A percentile compares a stretch with the other conserved stretches of the same genome.
Evolutionary conservation across 2,113 vertebrate genomes (phyloP).

Genomic region (Beaufortia kweichowensis): DNA sequence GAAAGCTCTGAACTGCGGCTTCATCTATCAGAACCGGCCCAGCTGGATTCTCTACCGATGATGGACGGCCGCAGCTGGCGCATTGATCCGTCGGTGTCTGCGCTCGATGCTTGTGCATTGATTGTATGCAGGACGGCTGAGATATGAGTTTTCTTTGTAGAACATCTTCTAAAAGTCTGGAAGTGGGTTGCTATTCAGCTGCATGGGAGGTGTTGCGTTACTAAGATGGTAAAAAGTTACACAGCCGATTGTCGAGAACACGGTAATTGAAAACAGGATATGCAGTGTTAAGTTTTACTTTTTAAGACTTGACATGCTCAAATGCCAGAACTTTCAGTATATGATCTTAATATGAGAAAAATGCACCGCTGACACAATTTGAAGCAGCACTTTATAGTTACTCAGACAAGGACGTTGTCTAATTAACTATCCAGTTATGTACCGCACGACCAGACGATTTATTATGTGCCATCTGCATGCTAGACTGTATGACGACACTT

Average conservation of each 20-base stretch:
- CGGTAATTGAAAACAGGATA: neutral
- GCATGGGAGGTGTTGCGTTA: neutral
- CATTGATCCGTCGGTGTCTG: constrained; percentile 39
- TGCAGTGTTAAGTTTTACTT: too few relatives aligned
- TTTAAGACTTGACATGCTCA: neutral
- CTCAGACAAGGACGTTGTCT: constrained; percentile 5
- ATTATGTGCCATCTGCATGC: constrained; percentile 13
- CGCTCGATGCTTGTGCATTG: constrained; percentile 29
- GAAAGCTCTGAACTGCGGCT: constrained; percentile 17
- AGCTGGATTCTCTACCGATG: constrained; percentile 8
- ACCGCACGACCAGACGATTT: constrained; percentile 2
- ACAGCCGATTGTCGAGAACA: neutral
- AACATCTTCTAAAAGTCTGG: neutral
- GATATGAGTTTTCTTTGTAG: constrained; percentile 32
- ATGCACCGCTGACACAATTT: constrained; percentile 1
- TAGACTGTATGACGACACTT: constrained; percentile 30
- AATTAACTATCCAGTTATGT: constrained; percentile 30
- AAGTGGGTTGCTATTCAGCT: constrained; percentile 29
- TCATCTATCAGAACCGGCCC: constrained; percentile 35
- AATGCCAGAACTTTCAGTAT: neutral
- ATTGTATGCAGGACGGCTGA: constrained; percentile 36
- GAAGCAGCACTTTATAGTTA: neutral
- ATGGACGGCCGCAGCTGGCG: constrained; percentile 16
- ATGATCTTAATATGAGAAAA: constrained; percentile 17
- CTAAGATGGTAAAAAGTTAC: too few relatives aligned